A percentile compares a stretch with the other conserved stretches of the same genome.
Conservation (phyloP, 2,797 vertebrate genomes). For the Enteromius thamalakanensis region DNA sequence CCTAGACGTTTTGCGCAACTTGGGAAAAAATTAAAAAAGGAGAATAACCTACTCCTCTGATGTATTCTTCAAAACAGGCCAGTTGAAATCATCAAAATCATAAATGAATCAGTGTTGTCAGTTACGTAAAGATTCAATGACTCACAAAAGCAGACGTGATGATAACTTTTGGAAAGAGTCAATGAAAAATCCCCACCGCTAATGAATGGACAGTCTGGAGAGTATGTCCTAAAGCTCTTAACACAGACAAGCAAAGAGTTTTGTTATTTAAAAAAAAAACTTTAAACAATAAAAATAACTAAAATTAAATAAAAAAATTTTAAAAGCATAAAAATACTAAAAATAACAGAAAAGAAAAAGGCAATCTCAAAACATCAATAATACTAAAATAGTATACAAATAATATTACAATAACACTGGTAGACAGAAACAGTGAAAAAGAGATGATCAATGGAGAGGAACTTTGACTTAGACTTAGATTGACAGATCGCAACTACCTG, state of each 20-base stretch:
- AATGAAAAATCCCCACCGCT: background rate
- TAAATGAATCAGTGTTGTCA: background rate
- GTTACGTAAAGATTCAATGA: background rate
- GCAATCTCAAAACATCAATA: background rate
- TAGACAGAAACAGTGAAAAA: background rate
- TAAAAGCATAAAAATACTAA: background rate
- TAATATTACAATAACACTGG: background rate
- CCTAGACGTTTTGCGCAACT: background rate
- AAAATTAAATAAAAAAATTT: background rate
- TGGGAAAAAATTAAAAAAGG: background rate
- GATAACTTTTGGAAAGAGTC: background rate
- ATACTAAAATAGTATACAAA: background rate
- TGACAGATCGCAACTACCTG: too few relatives aligned
- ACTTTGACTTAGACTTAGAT: background rate
- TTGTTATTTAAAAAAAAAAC: background rate
- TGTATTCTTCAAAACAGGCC: background rate
- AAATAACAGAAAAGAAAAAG: background rate
- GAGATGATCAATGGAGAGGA: background rate
- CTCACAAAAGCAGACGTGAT: background rate
- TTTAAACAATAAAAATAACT: background rate
- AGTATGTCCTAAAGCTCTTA: background rate
- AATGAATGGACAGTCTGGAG: background rate
- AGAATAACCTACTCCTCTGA: background rate
- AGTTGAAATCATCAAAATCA: background rate
- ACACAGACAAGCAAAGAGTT: background rate